These are phyloP conservation scores for Propsilocerus akamusi DNA, from an alignment of 1,140 invertebrate genomes.

Conservation along the genomic window DNA sequence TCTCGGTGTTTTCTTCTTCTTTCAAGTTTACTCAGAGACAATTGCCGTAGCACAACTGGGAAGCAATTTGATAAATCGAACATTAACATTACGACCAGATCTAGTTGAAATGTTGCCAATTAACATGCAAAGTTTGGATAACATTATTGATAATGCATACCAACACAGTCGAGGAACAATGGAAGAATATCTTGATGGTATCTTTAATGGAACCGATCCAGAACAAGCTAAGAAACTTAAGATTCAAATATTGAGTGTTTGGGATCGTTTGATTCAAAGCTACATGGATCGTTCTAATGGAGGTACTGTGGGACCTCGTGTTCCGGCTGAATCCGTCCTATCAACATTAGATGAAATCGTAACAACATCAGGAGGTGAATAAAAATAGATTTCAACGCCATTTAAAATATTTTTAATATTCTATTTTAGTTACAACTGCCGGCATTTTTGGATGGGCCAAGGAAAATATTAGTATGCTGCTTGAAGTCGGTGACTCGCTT, in stretches of 20 bases:
- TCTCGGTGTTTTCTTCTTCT: constrained; percentile 22
- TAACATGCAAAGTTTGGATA: constrained; percentile 58
- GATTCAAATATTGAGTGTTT: constrained; percentile 77
- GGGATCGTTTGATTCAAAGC: constrained; percentile 83
- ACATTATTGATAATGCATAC: constrained; percentile 81
- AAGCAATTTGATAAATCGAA: constrained; percentile 77
- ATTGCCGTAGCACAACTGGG: constrained; percentile 80
- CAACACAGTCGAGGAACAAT: constrained; percentile 46
- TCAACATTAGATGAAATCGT: constrained; percentile 33
- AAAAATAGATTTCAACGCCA: no score
- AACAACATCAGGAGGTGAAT: constrained; percentile 23
- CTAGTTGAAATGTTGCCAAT: constrained; percentile 52
- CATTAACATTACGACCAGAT: constrained; percentile 74
- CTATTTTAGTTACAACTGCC: constrained; percentile 26
- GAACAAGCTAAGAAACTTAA: constrained; percentile 71
- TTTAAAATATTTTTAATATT: constrained; percentile 27
- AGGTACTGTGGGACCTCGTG: constrained; percentile 41
- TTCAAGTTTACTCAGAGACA: constrained; percentile 84
- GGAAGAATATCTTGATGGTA: constrained; percentile 26
- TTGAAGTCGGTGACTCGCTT: constrained; percentile 78
- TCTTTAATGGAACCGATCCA: constrained; percentile 63
- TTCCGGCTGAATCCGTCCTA: constrained; percentile 42
- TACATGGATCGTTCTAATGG: constrained; percentile 55
- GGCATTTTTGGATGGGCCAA: constrained; percentile 65
- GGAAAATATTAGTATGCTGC: constrained; percentile 81